Percentiles rank a stretch among this genome's conserved stretches.
Evolutionary conservation across 2,888 invertebrate genomes (phyloP).

Genomic region (Protodeltote pygarga): DNA sequence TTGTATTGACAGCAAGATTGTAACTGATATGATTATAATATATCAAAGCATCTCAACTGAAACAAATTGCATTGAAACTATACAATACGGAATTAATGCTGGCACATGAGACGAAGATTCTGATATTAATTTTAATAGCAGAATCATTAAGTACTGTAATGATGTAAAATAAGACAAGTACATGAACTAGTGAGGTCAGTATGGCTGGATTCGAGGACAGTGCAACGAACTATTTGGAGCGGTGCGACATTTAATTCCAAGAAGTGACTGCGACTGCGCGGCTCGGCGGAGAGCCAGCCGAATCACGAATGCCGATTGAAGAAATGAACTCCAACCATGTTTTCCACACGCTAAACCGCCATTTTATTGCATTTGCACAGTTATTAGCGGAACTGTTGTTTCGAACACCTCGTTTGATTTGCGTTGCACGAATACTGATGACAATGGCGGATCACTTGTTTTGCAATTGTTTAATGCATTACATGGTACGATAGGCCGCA

Average conservation of each 20-base stretch:
- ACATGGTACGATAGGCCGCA: not conserved
- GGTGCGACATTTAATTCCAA: slow-evolving; percentile 69
- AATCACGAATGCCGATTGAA: slow-evolving; percentile 43
- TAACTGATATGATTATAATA: slow-evolving; percentile 38
- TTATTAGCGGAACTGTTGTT: slow-evolving; percentile 45
- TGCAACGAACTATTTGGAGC: slow-evolving; percentile 78
- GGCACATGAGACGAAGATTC: too few species aligned
- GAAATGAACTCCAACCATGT: slow-evolving; percentile 31
- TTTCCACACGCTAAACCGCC: slow-evolving; percentile 39
- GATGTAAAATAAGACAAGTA: slow-evolving; percentile 15
- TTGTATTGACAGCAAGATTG: slow-evolving; percentile 23
- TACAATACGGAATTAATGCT: slow-evolving; percentile 9
- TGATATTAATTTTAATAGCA: too few species aligned
- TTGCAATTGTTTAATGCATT: slow-evolving; percentile 2
- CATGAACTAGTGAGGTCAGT: slow-evolving; percentile 39
- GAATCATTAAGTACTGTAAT: too few species aligned
- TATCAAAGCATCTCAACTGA: slow-evolving; percentile 32
- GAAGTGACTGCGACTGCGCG: slow-evolving; percentile 58
- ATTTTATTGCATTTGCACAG: slow-evolving; percentile 40
- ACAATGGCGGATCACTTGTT: slow-evolving; percentile 15
- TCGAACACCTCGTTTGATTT: slow-evolving; percentile 33
- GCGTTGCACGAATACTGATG: slow-evolving; percentile 29
- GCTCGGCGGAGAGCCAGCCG: slow-evolving; percentile 60
- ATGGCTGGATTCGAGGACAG: slow-evolving; percentile 52
- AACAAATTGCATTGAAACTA: slow-evolving; percentile 22